phyloP scores from a whole-genome alignment of 2,888 invertebrate genomes.

The Hyles lineata region DNA sequence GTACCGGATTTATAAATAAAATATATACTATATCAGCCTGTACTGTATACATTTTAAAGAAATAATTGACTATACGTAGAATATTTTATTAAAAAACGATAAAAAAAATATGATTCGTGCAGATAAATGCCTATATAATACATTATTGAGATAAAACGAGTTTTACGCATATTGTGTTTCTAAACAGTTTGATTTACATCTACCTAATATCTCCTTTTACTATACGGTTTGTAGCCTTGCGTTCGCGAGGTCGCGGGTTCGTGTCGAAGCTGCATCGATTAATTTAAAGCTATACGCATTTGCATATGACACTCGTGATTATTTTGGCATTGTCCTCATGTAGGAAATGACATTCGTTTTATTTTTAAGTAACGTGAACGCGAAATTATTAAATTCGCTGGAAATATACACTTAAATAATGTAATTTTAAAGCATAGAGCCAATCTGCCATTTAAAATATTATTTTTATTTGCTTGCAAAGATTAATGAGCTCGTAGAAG shows the following conservation, averaged over 20 bases:
- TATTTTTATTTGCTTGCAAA: no score
- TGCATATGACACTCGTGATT: slow-evolving; percentile 23
- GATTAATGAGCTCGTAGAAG: no score
- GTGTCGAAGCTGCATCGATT: slow-evolving; percentile 11
- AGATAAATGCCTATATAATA: background rate
- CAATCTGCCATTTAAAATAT: no score
- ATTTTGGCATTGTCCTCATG: slow-evolving; percentile 9
- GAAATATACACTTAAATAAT: no score
- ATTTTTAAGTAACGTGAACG: background rate
- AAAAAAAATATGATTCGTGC: background rate
- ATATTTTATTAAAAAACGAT: background rate
- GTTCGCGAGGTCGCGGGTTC: slow-evolving; percentile 14
- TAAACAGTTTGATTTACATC: slow-evolving; percentile 7
- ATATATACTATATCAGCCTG: no score
- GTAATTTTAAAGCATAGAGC: no score
- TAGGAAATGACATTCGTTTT: slow-evolving; percentile 15
- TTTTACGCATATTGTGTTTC: background rate
- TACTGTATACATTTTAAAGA: no score
- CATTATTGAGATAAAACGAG: background rate
- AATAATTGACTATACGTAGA: background rate
- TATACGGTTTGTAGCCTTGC: slow-evolving; percentile 22
- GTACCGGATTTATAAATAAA: no score
- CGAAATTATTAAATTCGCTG: background rate
- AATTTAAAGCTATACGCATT: slow-evolving; percentile 2
- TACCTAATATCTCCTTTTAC: slow-evolving; percentile 10